These are phyloP conservation scores for Pachyrhynchus sulphureomaculatus DNA, from an alignment of 1,140 invertebrate genomes.

Conservation along the genomic window DNA sequence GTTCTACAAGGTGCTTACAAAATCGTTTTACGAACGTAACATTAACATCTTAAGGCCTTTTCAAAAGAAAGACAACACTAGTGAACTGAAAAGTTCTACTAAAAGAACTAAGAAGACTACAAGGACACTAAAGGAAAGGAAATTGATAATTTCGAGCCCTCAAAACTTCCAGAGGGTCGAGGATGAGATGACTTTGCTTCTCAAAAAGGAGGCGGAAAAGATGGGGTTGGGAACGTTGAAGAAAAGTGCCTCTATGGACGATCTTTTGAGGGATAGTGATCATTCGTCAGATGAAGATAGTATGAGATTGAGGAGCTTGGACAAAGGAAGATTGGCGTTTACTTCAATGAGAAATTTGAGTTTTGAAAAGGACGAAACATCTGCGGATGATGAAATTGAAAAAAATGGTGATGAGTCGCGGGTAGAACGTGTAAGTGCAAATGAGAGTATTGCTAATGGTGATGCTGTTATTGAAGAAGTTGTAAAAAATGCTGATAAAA, in stretches of 20 bases:
- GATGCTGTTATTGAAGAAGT: no score
- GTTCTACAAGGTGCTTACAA: constrained; percentile 19
- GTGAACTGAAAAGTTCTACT: constrained; percentile 9
- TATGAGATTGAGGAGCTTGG: background rate
- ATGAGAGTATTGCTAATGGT: no score
- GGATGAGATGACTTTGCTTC: background rate
- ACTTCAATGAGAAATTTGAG: background rate
- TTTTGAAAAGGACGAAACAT: background rate
- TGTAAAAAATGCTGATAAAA: no score
- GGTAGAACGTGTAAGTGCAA: no score
- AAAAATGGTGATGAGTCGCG: no score
- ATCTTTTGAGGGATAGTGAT: constrained; percentile 8
- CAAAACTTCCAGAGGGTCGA: constrained; percentile 15
- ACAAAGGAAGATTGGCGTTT: background rate
- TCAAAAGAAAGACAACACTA: background rate
- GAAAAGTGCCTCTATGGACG: constrained; percentile 10
- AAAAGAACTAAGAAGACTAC: constrained; percentile 8
- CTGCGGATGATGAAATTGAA: background rate
- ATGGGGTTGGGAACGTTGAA: constrained; percentile 2
- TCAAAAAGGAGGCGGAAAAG: background rate
- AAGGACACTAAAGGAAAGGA: constrained; percentile 3
- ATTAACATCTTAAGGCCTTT: background rate
- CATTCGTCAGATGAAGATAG: background rate
- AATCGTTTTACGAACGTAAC: constrained; percentile 15
- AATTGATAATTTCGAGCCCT: constrained; percentile 20